Base-by-base conservation (phyloP, 2,113 vertebrate genomes). In the Esox niger region DNA sequence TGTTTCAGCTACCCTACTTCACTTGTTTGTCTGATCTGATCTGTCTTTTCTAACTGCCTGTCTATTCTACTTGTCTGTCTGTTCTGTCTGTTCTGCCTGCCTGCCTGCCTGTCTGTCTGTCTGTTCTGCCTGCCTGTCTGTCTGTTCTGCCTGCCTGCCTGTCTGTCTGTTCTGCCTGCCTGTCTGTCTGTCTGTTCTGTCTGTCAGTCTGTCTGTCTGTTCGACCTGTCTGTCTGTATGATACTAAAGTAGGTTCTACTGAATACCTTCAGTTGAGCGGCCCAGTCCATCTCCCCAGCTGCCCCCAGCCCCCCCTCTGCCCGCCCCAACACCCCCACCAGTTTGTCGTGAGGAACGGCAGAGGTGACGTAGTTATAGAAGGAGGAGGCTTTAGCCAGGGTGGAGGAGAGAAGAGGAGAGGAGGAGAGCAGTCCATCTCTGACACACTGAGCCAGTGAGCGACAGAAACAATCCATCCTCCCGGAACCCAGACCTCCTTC, bases 291-390 rank as follows among this genome's bases (percentile, higher is more conserved):
- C 25, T 79, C 64, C 27, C 58, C 66, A 62, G 55, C 62, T 0
- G 65, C 79, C 6, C 74, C 69, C 21, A 52, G 59, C 17, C 62
- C 74, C 66, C 73, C 21, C 20, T 79, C 86, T 10, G 80, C 69
- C 33, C 80, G 2, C 5, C 87, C 88, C 54, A 92, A 91, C 55
- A 91, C 87, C 76, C 91, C 89, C 31, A 75, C 82, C 4, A 93
- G 89, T 70, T 93, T 93, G 76, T 93, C 91, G 32, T 86, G 76
- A 13, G 90, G 88, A 21, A 93, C 91, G 3, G 88, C 88, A n/a
- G 89, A 86, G 62, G 86, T 88, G 55, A 93, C 82, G 76, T 91
- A 91, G 74, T 90, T 90, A 70, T 90, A 91, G 71, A 93, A 91
- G 75, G 78, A 85, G 23, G 89, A 84, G 2, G 88, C 90, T 71